Conservation (phyloP, 2,797 vertebrate species). For the Apogon talboti region DNA sequence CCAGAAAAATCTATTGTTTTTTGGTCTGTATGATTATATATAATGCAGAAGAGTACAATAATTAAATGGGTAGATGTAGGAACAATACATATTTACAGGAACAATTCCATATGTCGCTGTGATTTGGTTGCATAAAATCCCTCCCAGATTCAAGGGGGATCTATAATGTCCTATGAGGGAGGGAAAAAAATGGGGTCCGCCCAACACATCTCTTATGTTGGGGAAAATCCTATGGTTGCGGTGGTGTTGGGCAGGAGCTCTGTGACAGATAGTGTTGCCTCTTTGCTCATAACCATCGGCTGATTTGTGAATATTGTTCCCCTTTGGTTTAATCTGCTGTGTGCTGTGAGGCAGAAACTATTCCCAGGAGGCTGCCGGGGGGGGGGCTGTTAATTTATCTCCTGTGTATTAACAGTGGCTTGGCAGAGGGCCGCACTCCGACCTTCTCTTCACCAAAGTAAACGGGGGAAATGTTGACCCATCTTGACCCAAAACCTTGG, state of each 20-base stretch:
- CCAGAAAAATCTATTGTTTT: no score
- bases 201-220: not conserved
- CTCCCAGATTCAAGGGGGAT: slow-evolving; percentile 2
- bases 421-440: slow-evolving; percentile 53
- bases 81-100: slow-evolving; percentile 20
- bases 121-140: slow-evolving; percentile 6
- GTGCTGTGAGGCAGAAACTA: slow-evolving; percentile 82
- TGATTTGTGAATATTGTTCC: slow-evolving; percentile 79
- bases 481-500: slow-evolving; percentile 45
- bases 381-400: slow-evolving; percentile 81
- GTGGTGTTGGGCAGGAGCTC: slow-evolving; percentile 24
- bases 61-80: slow-evolving; percentile 9
- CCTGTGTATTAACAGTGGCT: slow-evolving; percentile 73
- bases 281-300: slow-evolving; percentile 61
- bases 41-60: not conserved
- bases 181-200: not conserved
- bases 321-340: slow-evolving; percentile 81
- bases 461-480: slow-evolving; percentile 57
- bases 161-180: slow-evolving; percentile 8
- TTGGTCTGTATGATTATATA: not conserved
- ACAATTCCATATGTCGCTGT: slow-evolving; percentile 8
- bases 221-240: slow-evolving; percentile 8
- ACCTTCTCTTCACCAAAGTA: slow-evolving; percentile 36
- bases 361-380: slow-evolving; percentile 72
- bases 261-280: slow-evolving; percentile 66